Evolutionary conservation across 2,797 vertebrate genomes (phyloP), one percentile per base, ranked within the genome.

Genomic region (Phoeniculus purpureus): DNA sequence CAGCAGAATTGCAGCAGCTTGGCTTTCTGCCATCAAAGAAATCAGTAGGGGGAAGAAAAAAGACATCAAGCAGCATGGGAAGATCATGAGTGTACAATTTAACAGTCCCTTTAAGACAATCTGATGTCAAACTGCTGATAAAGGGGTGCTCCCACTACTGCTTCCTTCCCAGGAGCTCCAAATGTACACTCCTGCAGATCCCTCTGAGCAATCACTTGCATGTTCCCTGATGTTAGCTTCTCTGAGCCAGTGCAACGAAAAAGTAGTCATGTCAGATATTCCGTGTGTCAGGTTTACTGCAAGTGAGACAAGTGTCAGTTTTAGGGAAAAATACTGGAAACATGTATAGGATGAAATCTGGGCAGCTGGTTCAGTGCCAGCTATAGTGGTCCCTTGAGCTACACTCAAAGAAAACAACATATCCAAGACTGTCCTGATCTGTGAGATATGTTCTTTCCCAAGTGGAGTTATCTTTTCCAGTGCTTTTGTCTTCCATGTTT

Each of bases 391-490:
- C 66, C 64, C 54, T 50, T 48, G 60, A 78, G 52, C 11, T 43
- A n/a, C 10, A 66, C 10, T 2, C 34, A 54, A 74, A 58, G 45
- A 61, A 84, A 40, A 12, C 27, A 74, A 15, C 21, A 25, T 15
- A 50, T 14, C 13, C 0, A 0, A 58, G 20, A 50, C 19, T 26
- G 9, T 32, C 45, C 27, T 23, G 12, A 8, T 13, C 15, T 73
- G 12, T 8, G 20, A 88, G 27, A 32, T 4, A 6, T 2, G 14
- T 8, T 26, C n/a, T 50, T 67, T 55, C 21, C 47, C 54, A 71
- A 0, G 5, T 10, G 20, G 60, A 74, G 20, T n/a, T 12, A 14
- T 15, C 20, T 78, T 23, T 50, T 32, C 81, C 45, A 51, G n/a
- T 10, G 37, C 10, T 64, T 75, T 85, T 66, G 14, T 58, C 34